These are phyloP conservation scores for Phragmatobia fuliginosa DNA, from an alignment of 2,888 invertebrate species.

Conservation along the genomic window DNA sequence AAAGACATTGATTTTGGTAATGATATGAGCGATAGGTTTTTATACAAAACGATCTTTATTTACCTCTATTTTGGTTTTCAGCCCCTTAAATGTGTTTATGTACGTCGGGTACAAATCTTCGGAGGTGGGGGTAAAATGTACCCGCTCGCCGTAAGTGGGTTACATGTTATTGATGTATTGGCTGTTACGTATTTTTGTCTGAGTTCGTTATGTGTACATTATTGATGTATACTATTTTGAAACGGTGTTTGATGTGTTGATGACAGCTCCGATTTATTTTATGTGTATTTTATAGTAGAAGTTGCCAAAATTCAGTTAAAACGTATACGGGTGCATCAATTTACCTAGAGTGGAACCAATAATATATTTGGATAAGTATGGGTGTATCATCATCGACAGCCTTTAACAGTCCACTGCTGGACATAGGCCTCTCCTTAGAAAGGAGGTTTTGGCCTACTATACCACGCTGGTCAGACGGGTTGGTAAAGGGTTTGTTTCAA, in stretches of 20 bases:
- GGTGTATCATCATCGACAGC: too few relatives aligned
- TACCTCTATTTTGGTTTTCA: too few relatives aligned
- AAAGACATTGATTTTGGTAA: too few relatives aligned
- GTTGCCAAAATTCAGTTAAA: not conserved
- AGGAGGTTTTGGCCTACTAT: too few relatives aligned
- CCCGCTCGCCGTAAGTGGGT: constrained; percentile 42
- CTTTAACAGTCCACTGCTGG: too few relatives aligned
- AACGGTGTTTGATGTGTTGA: constrained; percentile 24
- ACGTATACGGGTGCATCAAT: not conserved
- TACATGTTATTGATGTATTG: constrained; percentile 50
- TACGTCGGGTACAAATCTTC: constrained; percentile 48
- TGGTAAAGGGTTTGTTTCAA: too few relatives aligned
- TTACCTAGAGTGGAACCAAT: not conserved
- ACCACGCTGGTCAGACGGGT: too few relatives aligned
- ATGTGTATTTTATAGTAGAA: not conserved
- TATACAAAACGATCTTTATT: too few relatives aligned
- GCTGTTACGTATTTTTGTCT: constrained; percentile 42
- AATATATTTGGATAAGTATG: too few relatives aligned
- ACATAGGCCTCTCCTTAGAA: too few relatives aligned
- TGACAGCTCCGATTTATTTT: constrained; percentile 41
- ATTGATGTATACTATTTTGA: constrained; percentile 38
- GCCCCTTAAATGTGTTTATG: constrained; percentile 47
- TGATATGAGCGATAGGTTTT: too few relatives aligned
- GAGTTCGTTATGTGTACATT: constrained; percentile 33
- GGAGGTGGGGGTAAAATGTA: constrained; percentile 51